Conservation (phyloP, 2,888 invertebrate species). For the Kuschelorhynchus macadamiae region DNA sequence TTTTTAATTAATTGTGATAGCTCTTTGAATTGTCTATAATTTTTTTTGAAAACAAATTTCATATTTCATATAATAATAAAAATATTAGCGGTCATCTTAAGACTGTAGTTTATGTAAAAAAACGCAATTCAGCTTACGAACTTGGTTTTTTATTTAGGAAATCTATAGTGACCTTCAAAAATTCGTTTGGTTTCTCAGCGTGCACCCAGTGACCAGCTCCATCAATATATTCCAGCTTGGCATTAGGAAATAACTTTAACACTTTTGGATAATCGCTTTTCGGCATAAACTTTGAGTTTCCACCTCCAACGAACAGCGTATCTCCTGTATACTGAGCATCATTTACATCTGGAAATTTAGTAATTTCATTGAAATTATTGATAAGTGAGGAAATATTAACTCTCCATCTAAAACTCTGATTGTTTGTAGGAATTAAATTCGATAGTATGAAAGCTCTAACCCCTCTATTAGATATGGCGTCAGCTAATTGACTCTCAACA, state of each 20-base stretch:
- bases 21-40: too few species aligned
- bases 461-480: slow-evolving; percentile 72
- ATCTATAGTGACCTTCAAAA: slow-evolving; percentile 75
- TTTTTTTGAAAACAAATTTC: too few species aligned
- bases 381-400: slow-evolving; percentile 83
- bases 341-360: slow-evolving; percentile 74
- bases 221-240: slow-evolving; percentile 78
- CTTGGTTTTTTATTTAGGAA: slow-evolving; percentile 71
- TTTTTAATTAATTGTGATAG: too few species aligned
- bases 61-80: too few species aligned
- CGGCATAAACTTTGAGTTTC: slow-evolving; percentile 86
- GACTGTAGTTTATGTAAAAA: too few species aligned
- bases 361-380: slow-evolving; percentile 76
- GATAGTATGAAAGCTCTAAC: slow-evolving; percentile 86
- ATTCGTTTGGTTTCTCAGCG: slow-evolving; percentile 88
- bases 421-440: slow-evolving; percentile 76
- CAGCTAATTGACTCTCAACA: slow-evolving; percentile 77
- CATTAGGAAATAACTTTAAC: slow-evolving; percentile 79
- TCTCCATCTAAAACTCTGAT: slow-evolving; percentile 78
- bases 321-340: slow-evolving; percentile 71
- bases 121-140: slow-evolving; percentile 9
- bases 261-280: slow-evolving; percentile 75
- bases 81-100: too few species aligned
- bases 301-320: slow-evolving; percentile 88
- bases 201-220: slow-evolving; percentile 96